phyloP scores from a whole-genome alignment of 2,113 vertebrate genomes.

The Ailurus styani region DNA sequence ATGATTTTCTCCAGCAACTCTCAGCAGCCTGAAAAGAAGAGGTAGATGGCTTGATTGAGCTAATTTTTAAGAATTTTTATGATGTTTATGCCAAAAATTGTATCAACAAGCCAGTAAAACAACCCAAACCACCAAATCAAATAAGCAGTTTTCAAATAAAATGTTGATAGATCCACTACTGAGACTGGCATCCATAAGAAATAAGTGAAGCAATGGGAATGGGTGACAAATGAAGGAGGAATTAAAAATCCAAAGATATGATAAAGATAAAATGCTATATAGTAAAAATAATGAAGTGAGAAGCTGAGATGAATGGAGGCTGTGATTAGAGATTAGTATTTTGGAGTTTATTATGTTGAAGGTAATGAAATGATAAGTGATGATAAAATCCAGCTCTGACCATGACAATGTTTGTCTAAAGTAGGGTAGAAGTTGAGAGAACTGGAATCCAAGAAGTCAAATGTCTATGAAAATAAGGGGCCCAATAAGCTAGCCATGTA shows the following conservation, averaged over 20 bases:
- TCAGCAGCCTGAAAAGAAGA: not conserved
- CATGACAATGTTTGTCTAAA: not conserved
- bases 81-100: not conserved
- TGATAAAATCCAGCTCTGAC: not conserved
- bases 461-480: not conserved
- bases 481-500: not conserved
- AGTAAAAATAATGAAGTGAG: not conserved
- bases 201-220: not conserved
- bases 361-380: not conserved
- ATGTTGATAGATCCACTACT: not conserved
- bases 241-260: not conserved
- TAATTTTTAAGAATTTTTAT: not conserved
- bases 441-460: not conserved
- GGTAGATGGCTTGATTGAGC: not conserved
- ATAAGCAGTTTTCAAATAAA: not conserved
- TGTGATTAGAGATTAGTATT: not conserved
- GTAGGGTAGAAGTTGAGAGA: not conserved
- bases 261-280: not conserved
- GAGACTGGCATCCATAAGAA: not conserved
- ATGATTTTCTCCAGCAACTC: not conserved
- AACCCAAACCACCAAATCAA: not conserved
- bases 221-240: not conserved
- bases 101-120: not conserved
- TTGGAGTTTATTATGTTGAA: not conserved
- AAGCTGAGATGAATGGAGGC: not conserved